phyloP scores from a whole-genome alignment of 2,888 invertebrate genomes.

The Ceramica pisi region DNA sequence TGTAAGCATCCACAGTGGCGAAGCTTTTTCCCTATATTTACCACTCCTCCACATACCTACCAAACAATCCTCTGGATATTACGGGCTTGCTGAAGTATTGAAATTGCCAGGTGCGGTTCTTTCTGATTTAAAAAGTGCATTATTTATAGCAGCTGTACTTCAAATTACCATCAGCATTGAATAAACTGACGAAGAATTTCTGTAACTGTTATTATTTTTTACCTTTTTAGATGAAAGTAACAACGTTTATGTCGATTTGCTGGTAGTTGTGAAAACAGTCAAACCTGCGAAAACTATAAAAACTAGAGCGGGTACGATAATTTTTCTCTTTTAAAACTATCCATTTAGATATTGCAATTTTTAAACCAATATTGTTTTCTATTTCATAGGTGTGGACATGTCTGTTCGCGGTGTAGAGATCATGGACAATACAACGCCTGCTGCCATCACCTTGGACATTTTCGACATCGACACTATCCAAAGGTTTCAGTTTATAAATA shows the following conservation, averaged over 20 bases:
- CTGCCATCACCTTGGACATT: constrained; percentile 91
- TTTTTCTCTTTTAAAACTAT: neutral
- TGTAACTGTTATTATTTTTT: neutral
- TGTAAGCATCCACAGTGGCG: constrained; percentile 91
- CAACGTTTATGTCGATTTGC: constrained; percentile 91
- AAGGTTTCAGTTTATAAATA: constrained; percentile 85
- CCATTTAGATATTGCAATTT: neutral
- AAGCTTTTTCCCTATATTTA: constrained; percentile 85
- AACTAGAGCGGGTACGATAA: constrained; percentile 89
- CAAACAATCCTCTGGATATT: constrained; percentile 91
- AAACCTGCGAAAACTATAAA: constrained; percentile 92
- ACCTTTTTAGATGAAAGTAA: constrained; percentile 79
- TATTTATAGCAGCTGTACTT: neutral
- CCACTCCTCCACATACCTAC: constrained; percentile 92
- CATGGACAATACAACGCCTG: constrained; percentile 92
- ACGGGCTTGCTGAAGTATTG: constrained; percentile 89
- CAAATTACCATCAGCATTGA: neutral
- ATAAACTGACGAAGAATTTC: neutral
- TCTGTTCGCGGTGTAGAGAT: constrained; percentile 93
- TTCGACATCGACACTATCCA: constrained; percentile 94
- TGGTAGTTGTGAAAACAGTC: constrained; percentile 93
- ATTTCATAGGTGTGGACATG: constrained; percentile 83
- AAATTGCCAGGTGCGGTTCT: constrained; percentile 79
- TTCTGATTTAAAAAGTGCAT: neutral
- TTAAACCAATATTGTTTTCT: neutral